phyloP scores from a whole-genome alignment of 2,888 invertebrate genomes.

The Aplocera efformata region DNA sequence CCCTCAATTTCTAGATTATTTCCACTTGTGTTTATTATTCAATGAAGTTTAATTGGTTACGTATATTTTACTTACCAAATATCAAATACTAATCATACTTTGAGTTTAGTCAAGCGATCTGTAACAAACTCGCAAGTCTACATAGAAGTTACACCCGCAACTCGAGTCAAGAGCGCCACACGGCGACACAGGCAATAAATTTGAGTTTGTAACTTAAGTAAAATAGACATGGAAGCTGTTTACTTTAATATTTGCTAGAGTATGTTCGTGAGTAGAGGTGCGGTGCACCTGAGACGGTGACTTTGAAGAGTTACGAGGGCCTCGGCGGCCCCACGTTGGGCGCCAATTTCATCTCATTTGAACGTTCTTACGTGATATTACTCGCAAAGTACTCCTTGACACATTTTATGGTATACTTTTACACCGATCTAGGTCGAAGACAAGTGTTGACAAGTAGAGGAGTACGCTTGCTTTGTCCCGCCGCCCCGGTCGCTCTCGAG shows the following conservation, averaged over 20 bases:
- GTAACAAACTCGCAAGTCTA: constrained; percentile 24
- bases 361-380: constrained; percentile 56
- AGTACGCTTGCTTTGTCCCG: constrained; percentile 4
- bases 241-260: constrained; percentile 58
- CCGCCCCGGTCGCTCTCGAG: too few species aligned
- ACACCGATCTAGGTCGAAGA: neutral
- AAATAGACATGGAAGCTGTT: constrained; percentile 61
- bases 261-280: constrained; percentile 62
- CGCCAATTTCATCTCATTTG: constrained; percentile 62
- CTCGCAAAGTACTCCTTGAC: constrained; percentile 29
- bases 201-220: constrained; percentile 52
- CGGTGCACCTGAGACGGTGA: constrained; percentile 63
- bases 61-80: constrained; percentile 14
- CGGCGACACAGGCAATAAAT: constrained; percentile 46
- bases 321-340: constrained; percentile 43
- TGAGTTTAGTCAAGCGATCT: constrained; percentile 22
- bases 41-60: constrained; percentile 15
- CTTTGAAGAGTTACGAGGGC: constrained; percentile 47
- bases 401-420: constrained; percentile 19
- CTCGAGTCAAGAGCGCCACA: constrained; percentile 30
- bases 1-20: constrained; percentile 1
- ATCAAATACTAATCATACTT: constrained; percentile 22
- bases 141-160: constrained; percentile 42
- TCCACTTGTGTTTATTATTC: constrained; percentile 6
- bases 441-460: too few species aligned